Evolutionary conservation across 35 echinoderm and acorn worm species (phyloP).

Genomic region (Eucidaris tribuloides): DNA sequence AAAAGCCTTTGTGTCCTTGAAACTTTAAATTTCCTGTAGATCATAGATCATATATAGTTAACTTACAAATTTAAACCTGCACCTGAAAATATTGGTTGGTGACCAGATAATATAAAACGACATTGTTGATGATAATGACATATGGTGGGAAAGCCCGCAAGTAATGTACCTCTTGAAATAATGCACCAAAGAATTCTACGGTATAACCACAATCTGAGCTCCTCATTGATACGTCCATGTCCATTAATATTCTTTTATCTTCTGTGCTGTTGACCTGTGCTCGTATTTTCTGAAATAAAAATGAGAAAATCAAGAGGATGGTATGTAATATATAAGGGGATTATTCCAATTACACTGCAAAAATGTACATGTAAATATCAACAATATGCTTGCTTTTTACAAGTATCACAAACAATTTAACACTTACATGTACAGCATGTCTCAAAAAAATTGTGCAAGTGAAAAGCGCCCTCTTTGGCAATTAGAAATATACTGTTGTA

Average conservation of each 20-base stretch:
- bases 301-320: neutral
- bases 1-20: no score
- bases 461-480: no score
- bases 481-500: no score
- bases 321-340: neutral
- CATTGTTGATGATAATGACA: no score
- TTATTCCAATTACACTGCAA: neutral
- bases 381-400: neutral
- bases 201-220: constrained; percentile 81
- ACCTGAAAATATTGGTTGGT: no score
- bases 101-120: no score
- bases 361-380: neutral
- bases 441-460: no score
- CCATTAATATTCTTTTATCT: constrained; percentile 92
- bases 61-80: no score
- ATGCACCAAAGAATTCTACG: constrained; percentile 89
- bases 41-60: no score
- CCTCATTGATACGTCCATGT: constrained; percentile 91
- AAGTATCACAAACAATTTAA: neutral
- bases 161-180: constrained; percentile 98
- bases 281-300: constrained; percentile 64
- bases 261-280: constrained; percentile 88
- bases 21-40: no score
- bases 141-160: no score
- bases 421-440: neutral